Base-by-base conservation (phyloP, 2,113 vertebrate species). In the Ceuthmochares aereus region DNA sequence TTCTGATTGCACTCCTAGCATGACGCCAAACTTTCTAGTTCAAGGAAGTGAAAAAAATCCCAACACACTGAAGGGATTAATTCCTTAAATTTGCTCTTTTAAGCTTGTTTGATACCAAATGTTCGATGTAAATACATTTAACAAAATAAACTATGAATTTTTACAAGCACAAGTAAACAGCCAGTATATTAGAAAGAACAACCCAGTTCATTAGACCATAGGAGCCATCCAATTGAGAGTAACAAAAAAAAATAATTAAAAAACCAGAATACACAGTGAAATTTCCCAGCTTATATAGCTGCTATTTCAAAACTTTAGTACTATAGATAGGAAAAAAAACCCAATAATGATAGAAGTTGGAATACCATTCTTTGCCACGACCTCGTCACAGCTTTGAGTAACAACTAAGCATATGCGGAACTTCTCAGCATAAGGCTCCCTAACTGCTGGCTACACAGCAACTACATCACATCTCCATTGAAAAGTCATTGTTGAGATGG, bases 321-420 rank as follows among this genome's bases (percentile, higher is more conserved):
- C 42, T 55, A 83, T 1, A 2, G 22, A 32, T 36, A 8, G 34
- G 10, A 26, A 84, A 26, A 29, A 0, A 40, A 40, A 40, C 9
- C 0, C 5, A 4, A 7, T 22, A 81, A 55, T 32, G 30, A n/a
- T 2, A 5, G 21, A 69, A 62, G n/a, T 1, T 56, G 6, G 27
- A 64, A 86, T 26, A 9, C 1, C 7, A 10, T 45, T 45, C n/a
- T 68, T 64, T 42, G 26, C 27, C 26, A 37, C 10, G 16, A 43
- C 3, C 11, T 36, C 9, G 27, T 49, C 21, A 34, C 23, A 85
- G 37, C 34, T 83, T 22, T 45, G 29, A 74, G 40, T 42, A 42
- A 66, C 8, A 42, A 26, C 3, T 30, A 43, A 54, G 20, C 7
- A 18, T 22, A 8, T 27, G 25, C 51, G 10, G 25, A 29, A 52